Percentiles rank a stretch among this genome's conserved stretches.
Conservation (phyloP, 2,888 invertebrate species). For the Tenthredo scrophulariae region DNA sequence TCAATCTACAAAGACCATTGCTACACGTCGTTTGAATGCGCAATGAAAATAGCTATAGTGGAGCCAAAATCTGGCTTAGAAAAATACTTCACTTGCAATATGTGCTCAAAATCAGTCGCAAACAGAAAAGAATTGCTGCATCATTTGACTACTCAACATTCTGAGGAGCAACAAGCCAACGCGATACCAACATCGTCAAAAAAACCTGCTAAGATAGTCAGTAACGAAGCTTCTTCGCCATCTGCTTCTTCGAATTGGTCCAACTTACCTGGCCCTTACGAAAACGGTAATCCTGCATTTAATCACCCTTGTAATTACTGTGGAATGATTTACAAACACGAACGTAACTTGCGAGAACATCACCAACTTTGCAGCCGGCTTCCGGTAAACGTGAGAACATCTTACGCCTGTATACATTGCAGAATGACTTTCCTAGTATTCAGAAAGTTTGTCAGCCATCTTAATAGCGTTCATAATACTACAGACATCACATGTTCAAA, state of each 20-base stretch:
- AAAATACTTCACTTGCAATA: constrained; percentile 76
- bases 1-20: constrained; percentile 74
- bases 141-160: constrained; percentile 70
- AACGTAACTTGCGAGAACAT: constrained; percentile 73
- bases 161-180: constrained; percentile 64
- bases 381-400: constrained; percentile 65
- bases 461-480: constrained; percentile 67
- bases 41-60: constrained; percentile 79
- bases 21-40: constrained; percentile 79
- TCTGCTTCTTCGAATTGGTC: neutral
- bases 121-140: constrained; percentile 71
- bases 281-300: constrained; percentile 72
- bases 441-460: constrained; percentile 72
- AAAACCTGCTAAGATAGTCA: constrained; percentile 23
- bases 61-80: constrained; percentile 72
- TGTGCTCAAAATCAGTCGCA: constrained; percentile 72
- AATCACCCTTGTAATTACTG: constrained; percentile 73
- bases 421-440: constrained; percentile 73
- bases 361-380: constrained; percentile 67
- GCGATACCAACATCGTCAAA: neutral
- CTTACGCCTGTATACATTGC: constrained; percentile 72
- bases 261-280: constrained; percentile 66
- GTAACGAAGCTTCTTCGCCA: constrained; percentile 6
- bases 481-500: constrained; percentile 79
- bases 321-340: constrained; percentile 76